A percentile compares a stretch with the other conserved stretches of the same genome.
Evolutionary conservation across 2,113 vertebrate species (phyloP).

Genomic region (Corythoichthys haematopterus): DNA sequence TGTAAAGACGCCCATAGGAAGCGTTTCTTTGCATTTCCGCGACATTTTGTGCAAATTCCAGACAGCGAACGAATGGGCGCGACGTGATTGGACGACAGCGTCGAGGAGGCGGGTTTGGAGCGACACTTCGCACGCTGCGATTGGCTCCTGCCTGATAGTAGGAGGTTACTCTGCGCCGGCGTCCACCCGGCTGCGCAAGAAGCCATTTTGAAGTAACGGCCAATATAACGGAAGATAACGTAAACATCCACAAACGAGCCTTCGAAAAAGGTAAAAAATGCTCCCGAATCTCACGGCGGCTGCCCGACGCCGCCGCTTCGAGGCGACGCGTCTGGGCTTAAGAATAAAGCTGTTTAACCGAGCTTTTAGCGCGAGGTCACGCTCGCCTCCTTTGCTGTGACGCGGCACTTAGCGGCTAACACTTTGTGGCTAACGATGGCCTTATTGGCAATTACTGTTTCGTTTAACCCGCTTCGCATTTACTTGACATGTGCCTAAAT

Average conservation of each 20-base stretch:
- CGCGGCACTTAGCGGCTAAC: slow-evolving; percentile 62
- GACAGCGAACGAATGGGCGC: not conserved
- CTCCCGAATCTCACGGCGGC: not conserved
- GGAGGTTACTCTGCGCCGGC: slow-evolving; percentile 59
- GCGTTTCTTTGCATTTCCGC: slow-evolving; percentile 51
- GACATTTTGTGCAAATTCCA: slow-evolving; percentile 59
- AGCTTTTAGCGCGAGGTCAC: slow-evolving; percentile 31
- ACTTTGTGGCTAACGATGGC: not conserved
- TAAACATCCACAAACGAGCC: slow-evolving; percentile 63
- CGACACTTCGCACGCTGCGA: slow-evolving; percentile 19
- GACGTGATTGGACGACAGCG: slow-evolving; percentile 26
- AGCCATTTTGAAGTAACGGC: slow-evolving; percentile 75
- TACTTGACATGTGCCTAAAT: not conserved
- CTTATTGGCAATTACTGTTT: slow-evolving; percentile 1
- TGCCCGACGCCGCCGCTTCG: fast-evolving
- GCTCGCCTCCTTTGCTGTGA: slow-evolving; percentile 46
- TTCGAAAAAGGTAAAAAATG: slow-evolving; percentile 59
- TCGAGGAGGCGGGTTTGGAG: slow-evolving; percentile 4
- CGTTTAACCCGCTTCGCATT: not conserved
- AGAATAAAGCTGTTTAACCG: not conserved
- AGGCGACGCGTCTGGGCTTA: fast-evolving
- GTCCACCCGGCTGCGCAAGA: slow-evolving; percentile 68
- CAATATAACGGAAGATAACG: slow-evolving; percentile 46
- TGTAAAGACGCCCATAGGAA: slow-evolving; percentile 16
- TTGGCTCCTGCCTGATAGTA: slow-evolving; percentile 48